Evolutionary conservation across 2,888 invertebrate species (phyloP), one percentile per base, ranked within the genome.

Genomic region (Aporophyla lueneburgensis): DNA sequence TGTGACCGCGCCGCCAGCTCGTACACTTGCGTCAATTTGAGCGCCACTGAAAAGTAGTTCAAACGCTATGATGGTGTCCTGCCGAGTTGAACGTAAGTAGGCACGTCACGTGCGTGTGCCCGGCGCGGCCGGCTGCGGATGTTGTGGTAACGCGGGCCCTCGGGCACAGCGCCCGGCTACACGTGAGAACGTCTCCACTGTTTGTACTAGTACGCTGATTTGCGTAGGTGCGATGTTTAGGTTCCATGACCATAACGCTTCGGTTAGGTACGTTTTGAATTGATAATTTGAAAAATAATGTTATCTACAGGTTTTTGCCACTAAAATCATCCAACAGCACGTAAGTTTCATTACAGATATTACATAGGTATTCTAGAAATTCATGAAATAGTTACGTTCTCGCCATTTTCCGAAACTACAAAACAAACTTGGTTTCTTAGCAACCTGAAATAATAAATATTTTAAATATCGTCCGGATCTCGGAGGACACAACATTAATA

Each of bases 21-120:
- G 16, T 14, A 66, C 14, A 49, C 70, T 65, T 83, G 65, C 83
- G 83, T 84, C 83, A 83, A 14, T 59, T 33, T 56, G 5, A n/a
- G 43, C 43, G 49, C 62, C 59, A 46, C 27, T 58, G 24, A 49
- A 51, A 54, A 61, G 19, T 66, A 43, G 59, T 43, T 59, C 78
- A 27, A 6, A 40, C 49, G 27, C 51, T 62, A 46, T 70, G 76
- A 62, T 72, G 62, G n/a, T 33, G 46, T 43, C 27, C 21, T 24
- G n/a, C 14, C 24, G 69, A 40, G 61, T 58, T 4, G 63, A 79
- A 61, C 80, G 71, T 70, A 21, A 4, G 53, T 33, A 9, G 14
- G 27, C 46, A 71, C 84, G 81, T 77, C 84, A 84, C 65, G 51
- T 74, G 71, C 81, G 73, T 61, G 68, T 21, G 56, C 14, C 9